These are phyloP conservation scores for Aldabrachelys gigantea DNA, from an alignment of 2,113 vertebrate species.

Conservation along the genomic window DNA sequence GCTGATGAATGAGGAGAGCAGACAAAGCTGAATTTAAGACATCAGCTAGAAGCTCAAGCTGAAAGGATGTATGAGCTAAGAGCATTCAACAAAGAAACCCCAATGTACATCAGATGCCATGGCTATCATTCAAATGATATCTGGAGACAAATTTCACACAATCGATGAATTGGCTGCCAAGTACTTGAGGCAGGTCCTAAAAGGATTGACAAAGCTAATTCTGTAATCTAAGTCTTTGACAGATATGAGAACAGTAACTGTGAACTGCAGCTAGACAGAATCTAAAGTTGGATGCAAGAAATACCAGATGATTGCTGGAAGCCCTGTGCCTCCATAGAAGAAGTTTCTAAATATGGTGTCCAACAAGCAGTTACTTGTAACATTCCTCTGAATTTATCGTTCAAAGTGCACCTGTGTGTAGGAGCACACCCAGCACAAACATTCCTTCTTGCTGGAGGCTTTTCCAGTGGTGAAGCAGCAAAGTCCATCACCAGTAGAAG, in stretches of 20 bases:
- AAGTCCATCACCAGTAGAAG: not conserved
- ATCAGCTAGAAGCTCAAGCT: not conserved
- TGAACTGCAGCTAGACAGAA: not conserved
- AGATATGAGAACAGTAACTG: not conserved
- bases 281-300: not conserved
- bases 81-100: not conserved
- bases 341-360: not conserved
- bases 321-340: not conserved
- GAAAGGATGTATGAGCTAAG: not conserved
- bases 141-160: not conserved
- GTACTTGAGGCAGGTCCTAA: not conserved
- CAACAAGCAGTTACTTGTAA: not conserved
- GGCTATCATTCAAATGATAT: too few relatives aligned
- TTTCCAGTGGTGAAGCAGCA: not conserved
- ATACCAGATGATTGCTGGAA: not conserved
- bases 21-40: too few relatives aligned
- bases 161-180: not conserved
- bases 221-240: not conserved
- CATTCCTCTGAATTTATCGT: not conserved
- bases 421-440: not conserved
- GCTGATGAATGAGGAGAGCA: too few relatives aligned
- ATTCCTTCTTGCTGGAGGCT: not conserved
- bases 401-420: not conserved
- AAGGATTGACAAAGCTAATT: not conserved
- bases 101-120: not conserved